Percentiles rank a stretch among this genome's conserved stretches.
Evolutionary conservation across 2,888 invertebrate species (phyloP).

Genomic region (Strigamia transsilvanica): DNA sequence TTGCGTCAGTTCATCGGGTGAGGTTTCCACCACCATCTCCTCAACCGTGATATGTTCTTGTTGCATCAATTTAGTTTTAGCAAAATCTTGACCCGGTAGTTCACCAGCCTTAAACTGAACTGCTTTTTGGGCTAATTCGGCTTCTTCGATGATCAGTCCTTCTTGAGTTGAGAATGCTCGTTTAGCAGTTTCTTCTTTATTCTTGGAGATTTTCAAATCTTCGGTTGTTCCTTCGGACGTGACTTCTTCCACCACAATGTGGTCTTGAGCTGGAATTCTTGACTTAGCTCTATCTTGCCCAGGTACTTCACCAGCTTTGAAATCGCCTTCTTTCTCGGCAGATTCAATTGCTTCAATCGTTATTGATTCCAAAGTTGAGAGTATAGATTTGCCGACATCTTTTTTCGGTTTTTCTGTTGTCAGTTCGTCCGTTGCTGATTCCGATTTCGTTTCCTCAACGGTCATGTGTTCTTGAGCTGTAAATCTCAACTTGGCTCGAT

Average conservation of each 20-base stretch:
- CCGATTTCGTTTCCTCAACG: constrained; percentile 46
- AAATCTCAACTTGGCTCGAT: constrained; percentile 53
- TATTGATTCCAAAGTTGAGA: constrained; percentile 49
- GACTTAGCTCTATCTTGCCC: constrained; percentile 57
- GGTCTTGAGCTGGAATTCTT: constrained; percentile 57
- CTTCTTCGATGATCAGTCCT: constrained; percentile 61
- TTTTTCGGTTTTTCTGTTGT: constrained; percentile 52
- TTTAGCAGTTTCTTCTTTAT: constrained; percentile 57
- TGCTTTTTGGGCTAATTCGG: constrained; percentile 57
- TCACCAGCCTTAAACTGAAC: constrained; percentile 51
- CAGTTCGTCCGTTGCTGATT: constrained; percentile 53
- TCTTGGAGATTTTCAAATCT: constrained; percentile 50
- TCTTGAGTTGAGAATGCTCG: constrained; percentile 57
- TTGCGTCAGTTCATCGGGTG: constrained; percentile 49
- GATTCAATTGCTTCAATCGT: constrained; percentile 53
- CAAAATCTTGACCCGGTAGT: constrained; percentile 54
- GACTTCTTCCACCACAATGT: constrained; percentile 55
- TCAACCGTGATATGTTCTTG: constrained; percentile 58
- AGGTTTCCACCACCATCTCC: constrained; percentile 38
- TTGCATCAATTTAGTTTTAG: constrained; percentile 46
- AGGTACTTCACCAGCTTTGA: constrained; percentile 56
- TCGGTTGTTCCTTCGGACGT: constrained; percentile 48
- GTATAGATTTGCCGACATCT: constrained; percentile 44
- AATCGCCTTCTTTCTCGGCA: constrained; percentile 49
- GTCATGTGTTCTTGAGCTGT: constrained; percentile 53